These are phyloP conservation scores for Xanthia togata DNA, from an alignment of 2,888 invertebrate species.

Conservation along the genomic window DNA sequence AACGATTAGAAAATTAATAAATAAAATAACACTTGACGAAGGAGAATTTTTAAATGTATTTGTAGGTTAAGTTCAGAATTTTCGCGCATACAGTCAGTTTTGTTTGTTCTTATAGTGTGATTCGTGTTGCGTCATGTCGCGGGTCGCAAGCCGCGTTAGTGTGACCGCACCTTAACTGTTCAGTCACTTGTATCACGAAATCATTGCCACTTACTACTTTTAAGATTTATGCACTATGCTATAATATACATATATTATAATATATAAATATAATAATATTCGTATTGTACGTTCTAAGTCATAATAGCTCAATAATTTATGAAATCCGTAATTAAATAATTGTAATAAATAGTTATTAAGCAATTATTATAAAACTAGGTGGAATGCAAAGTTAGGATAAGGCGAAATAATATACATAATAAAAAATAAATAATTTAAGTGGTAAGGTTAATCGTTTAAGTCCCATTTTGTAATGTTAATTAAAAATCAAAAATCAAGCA, in stretches of 20 bases:
- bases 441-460: conserved; percentile 80
- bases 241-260: conserved; percentile 68
- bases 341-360: conserved; percentile 84
- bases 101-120: conserved; percentile 33
- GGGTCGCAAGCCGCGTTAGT: conserved; percentile 39
- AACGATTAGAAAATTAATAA: conserved; percentile 38
- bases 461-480: conserved; percentile 90
- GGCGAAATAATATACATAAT: conserved; percentile 80
- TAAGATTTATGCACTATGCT: conserved; percentile 85
- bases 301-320: conserved; percentile 88
- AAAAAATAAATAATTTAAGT: conserved; percentile 77
- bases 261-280: conserved; percentile 72
- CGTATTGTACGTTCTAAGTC: conserved; percentile 74
- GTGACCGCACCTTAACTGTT: conserved; percentile 57
- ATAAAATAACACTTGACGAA: conserved; percentile 30
- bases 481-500: conserved; percentile 87
- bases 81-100: conserved; percentile 47
- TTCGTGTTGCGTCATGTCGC: conserved; percentile 10
- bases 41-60: conserved; percentile 36
- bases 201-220: conserved; percentile 77
- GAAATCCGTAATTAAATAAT: conserved; percentile 76
- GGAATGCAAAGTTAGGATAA: conserved; percentile 69
- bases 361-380: conserved; percentile 76
- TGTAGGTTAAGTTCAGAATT: conserved; percentile 34
- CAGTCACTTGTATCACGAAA: conserved; percentile 73